Conservation (phyloP, 1,140 invertebrate species). For the Nylanderia fulva region DNA sequence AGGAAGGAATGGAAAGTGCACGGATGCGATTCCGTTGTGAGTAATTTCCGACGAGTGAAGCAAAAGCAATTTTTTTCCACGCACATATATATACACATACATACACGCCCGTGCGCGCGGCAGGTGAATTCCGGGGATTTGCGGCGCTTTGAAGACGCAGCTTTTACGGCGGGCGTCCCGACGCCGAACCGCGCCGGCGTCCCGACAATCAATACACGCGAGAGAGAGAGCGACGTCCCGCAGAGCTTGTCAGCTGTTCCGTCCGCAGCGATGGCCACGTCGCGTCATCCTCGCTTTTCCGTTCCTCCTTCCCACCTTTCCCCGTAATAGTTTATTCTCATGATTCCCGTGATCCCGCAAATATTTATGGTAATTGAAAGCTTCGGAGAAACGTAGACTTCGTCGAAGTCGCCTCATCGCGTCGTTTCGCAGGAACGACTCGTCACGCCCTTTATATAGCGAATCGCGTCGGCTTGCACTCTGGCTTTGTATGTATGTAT, state of each 20-base stretch:
- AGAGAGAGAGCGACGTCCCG: constrained; percentile 70
- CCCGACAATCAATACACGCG: constrained; percentile 82
- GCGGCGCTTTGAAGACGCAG: constrained; percentile 61
- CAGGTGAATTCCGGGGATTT: constrained; percentile 70
- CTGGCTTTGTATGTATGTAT: background rate
- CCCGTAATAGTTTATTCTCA: constrained; percentile 19
- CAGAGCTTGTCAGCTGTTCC: constrained; percentile 79
- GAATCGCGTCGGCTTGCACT: constrained; percentile 19
- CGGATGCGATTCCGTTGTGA: background rate
- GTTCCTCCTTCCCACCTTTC: background rate
- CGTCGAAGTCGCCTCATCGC: constrained; percentile 11
- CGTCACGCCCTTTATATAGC: constrained; percentile 60
- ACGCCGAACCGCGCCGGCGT: constrained; percentile 79
- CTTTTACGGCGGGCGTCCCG: constrained; percentile 70
- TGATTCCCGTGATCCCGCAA: constrained; percentile 22
- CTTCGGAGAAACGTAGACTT: constrained; percentile 19
- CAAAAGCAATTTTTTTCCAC: background rate
- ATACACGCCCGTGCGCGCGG: background rate
- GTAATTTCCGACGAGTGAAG: background rate
- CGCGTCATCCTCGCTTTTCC: background rate
- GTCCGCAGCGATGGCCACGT: background rate
- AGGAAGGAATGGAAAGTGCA: background rate
- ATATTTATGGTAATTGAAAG: constrained; percentile 44
- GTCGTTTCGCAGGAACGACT: background rate
- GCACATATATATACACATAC: background rate